Percentiles rank a stretch among this genome's conserved stretches.
Evolutionary conservation across 2,888 invertebrate species (phyloP).

Genomic region (Nyleta sp.): DNA sequence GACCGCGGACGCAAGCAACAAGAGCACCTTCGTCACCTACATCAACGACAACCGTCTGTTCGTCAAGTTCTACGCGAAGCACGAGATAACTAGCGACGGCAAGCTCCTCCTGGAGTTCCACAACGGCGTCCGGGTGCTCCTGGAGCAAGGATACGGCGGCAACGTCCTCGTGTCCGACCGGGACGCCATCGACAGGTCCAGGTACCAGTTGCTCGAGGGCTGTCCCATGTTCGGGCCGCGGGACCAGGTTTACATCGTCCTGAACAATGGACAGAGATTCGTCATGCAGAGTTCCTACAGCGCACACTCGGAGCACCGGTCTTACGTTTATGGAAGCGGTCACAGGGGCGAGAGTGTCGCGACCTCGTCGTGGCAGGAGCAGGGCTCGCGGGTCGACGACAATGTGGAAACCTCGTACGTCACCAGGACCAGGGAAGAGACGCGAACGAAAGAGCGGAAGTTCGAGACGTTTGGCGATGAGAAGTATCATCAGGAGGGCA

Average conservation of each 20-base stretch:
- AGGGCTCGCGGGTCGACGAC: slow-evolving; percentile 55
- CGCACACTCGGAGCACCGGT: slow-evolving; percentile 69
- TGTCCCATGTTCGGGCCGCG: slow-evolving; percentile 71
- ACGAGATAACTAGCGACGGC: slow-evolving; percentile 69
- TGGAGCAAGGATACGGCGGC: slow-evolving; percentile 72
- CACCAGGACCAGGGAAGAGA: slow-evolving; percentile 72
- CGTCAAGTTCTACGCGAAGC: slow-evolving; percentile 73
- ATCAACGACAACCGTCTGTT: slow-evolving; percentile 71
- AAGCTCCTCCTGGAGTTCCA: slow-evolving; percentile 75
- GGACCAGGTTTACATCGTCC: slow-evolving; percentile 72
- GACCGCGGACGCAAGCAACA: slow-evolving; percentile 68
- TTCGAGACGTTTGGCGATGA: slow-evolving; percentile 61
- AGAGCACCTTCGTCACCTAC: slow-evolving; percentile 69
- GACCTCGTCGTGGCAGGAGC: slow-evolving; percentile 68
- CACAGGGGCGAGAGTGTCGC: slow-evolving; percentile 53
- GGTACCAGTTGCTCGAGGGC: slow-evolving; percentile 70
- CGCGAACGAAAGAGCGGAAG: slow-evolving; percentile 66
- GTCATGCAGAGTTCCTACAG: slow-evolving; percentile 73
- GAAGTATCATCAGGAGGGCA: slow-evolving; percentile 34
- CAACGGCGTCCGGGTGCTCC: slow-evolving; percentile 73
- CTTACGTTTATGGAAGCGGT: slow-evolving; percentile 67
- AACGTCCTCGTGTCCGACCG: slow-evolving; percentile 65
- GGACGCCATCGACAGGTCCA: background rate
- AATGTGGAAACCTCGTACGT: slow-evolving; percentile 66
- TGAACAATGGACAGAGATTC: slow-evolving; percentile 74